Percentiles rank a stretch among this genome's conserved stretches.
Evolutionary conservation across 2,888 invertebrate species (phyloP).

Genomic region (Acrocera orbiculus): DNA sequence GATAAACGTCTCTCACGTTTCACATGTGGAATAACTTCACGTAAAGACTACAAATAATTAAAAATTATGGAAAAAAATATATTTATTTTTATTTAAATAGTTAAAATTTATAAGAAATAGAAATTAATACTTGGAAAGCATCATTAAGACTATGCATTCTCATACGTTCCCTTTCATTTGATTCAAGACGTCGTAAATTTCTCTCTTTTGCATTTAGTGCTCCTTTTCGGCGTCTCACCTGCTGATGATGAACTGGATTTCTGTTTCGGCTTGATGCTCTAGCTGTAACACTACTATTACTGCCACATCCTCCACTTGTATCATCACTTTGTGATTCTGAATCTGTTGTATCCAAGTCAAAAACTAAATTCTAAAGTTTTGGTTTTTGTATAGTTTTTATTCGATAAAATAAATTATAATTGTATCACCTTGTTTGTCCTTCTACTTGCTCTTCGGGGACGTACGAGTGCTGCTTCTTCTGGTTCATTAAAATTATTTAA

Average conservation of each 20-base stretch:
- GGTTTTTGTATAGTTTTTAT: no score
- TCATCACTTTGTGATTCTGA: conserved; percentile 32
- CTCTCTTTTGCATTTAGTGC: conserved; percentile 68
- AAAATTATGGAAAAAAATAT: neutral
- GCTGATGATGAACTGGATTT: neutral
- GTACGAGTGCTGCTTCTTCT: no score
- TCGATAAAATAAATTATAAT: no score
- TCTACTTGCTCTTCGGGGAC: no score
- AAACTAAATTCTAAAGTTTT: no score
- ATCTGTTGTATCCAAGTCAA: conserved; percentile 31
- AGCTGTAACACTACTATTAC: conserved; percentile 9
- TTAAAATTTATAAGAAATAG: neutral
- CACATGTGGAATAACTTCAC: conserved; percentile 73
- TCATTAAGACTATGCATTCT: conserved; percentile 85
- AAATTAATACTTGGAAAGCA: conserved; percentile 59
- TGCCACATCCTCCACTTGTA: conserved; percentile 29
- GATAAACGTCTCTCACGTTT: conserved; percentile 68
- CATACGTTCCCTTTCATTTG: conserved; percentile 81
- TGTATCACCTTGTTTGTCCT: no score
- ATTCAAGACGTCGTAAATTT: conserved; percentile 70
- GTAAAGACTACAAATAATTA: conserved; percentile 42
- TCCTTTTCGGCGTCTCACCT: conserved; percentile 45
- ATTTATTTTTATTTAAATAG: neutral
- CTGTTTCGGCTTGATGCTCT: conserved; percentile 8
- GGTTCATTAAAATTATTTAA: no score